These are phyloP conservation scores for Myiotriccus ornatus DNA, from an alignment of 2,797 vertebrate species.

Conservation along the genomic window DNA sequence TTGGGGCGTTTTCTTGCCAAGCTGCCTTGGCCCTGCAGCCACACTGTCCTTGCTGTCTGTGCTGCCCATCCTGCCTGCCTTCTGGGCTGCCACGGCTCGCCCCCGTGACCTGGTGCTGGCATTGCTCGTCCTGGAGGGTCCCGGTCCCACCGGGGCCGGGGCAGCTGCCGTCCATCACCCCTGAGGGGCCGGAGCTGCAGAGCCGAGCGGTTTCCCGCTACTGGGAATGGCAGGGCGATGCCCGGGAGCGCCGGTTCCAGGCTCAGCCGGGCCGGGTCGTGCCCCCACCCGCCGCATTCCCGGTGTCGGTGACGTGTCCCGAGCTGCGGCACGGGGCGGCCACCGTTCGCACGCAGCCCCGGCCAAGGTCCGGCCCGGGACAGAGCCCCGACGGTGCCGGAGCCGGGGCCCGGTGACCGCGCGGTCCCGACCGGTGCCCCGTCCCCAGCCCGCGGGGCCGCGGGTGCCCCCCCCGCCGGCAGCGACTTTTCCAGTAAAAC, in stretches of 20 bases:
- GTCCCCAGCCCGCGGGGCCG: constrained; percentile 68
- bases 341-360: not conserved
- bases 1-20: not conserved
- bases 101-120: not conserved
- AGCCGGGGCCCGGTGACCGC: not conserved
- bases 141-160: not conserved
- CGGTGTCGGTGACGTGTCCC: not conserved
- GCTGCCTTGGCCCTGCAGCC: not conserved
- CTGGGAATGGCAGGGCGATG: not conserved
- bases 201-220: not conserved
- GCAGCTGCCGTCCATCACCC: not conserved
- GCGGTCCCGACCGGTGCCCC: not conserved
- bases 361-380: not conserved
- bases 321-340: not conserved
- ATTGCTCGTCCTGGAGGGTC: not conserved
- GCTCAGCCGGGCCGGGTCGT: not conserved
- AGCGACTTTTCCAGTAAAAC: constrained; percentile 80
- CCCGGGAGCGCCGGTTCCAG: not conserved
- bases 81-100: fast-evolving
- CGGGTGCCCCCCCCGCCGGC: constrained; percentile 74
- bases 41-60: fast-evolving
- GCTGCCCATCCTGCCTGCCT: not conserved
- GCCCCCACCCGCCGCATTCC: not conserved
- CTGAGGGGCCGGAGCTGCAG: not conserved
- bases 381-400: not conserved